Conservation (phyloP, 2,113 vertebrate species). For the Plecotus auritus region DNA sequence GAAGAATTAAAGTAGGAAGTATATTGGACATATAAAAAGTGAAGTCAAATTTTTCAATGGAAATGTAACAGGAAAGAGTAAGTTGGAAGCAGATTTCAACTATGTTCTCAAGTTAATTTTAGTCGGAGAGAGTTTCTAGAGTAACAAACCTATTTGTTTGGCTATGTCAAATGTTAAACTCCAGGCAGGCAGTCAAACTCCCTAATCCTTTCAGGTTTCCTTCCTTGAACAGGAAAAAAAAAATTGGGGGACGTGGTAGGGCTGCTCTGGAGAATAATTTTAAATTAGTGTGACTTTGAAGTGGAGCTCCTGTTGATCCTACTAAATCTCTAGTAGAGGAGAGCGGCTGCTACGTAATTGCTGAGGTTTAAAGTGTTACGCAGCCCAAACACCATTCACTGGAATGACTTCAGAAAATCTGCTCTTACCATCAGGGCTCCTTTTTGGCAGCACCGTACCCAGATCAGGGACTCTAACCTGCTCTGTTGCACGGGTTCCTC, state of each 20-base stretch:
- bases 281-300: slow-evolving; percentile 72
- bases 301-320: slow-evolving; percentile 55
- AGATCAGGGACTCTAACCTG: background rate
- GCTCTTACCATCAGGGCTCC: background rate
- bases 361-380: background rate
- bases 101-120: slow-evolving; percentile 71
- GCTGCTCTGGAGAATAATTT: slow-evolving; percentile 69
- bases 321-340: slow-evolving; percentile 55
- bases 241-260: slow-evolving; percentile 55
- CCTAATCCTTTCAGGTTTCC: slow-evolving; percentile 57
- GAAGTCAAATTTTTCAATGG: slow-evolving; percentile 50
- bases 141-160: slow-evolving; percentile 57
- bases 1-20: slow-evolving; percentile 60
- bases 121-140: slow-evolving; percentile 45
- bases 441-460: background rate
- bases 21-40: slow-evolving; percentile 46
- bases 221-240: slow-evolving; percentile 26
- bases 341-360: slow-evolving; percentile 22
- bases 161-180: slow-evolving; percentile 55
- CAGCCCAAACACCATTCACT: background rate
- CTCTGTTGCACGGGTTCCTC: background rate
- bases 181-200: slow-evolving; percentile 62
- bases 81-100: slow-evolving; percentile 57
- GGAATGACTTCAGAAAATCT: background rate
- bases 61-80: slow-evolving; percentile 55